Conservation (phyloP, 2,888 invertebrate species). For the Zhuqinia jingwanae region DNA sequence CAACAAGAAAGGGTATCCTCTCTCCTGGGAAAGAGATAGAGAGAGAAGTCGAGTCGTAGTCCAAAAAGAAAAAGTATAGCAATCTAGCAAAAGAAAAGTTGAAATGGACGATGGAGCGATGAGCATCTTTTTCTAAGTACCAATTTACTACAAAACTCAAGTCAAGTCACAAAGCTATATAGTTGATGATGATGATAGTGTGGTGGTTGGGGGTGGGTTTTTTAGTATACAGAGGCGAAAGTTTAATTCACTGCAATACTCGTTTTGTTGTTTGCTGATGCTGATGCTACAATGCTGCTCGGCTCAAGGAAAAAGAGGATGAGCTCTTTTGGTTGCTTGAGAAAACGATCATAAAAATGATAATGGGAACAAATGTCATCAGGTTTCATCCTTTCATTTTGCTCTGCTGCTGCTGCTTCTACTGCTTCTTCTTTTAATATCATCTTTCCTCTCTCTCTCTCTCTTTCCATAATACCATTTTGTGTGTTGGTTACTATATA, state of each 20-base stretch:
- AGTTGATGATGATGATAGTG: constrained; percentile 3
- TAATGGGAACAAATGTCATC: constrained; percentile 73
- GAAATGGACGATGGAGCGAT: constrained; percentile 51
- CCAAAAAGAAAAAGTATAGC: not conserved
- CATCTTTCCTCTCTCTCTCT: no score
- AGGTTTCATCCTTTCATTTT: constrained; percentile 50
- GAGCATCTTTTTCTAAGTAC: constrained; percentile 58
- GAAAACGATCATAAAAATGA: constrained; percentile 68
- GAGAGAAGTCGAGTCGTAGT: not conserved
- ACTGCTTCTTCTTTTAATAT: constrained; percentile 33
- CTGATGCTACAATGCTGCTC: no score
- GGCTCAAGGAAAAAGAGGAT: no score
- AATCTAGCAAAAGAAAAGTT: constrained; percentile 63
- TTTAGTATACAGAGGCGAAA: constrained; percentile 32
- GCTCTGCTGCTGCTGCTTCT: no score
- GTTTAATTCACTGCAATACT: constrained; percentile 59
- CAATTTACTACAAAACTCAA: not conserved
- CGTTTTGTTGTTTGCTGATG: constrained; percentile 28
- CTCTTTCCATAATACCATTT: no score
- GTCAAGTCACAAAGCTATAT: not conserved
- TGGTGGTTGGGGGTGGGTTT: no score
- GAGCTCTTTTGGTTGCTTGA: constrained; percentile 15
- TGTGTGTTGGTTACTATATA: not conserved
- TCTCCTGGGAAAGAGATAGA: constrained; percentile 2
- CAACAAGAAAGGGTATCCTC: not conserved